Evolutionary conservation across 2,888 invertebrate genomes (phyloP), one percentile per base, ranked within the genome.

Genomic region (Branchellion lobata): DNA sequence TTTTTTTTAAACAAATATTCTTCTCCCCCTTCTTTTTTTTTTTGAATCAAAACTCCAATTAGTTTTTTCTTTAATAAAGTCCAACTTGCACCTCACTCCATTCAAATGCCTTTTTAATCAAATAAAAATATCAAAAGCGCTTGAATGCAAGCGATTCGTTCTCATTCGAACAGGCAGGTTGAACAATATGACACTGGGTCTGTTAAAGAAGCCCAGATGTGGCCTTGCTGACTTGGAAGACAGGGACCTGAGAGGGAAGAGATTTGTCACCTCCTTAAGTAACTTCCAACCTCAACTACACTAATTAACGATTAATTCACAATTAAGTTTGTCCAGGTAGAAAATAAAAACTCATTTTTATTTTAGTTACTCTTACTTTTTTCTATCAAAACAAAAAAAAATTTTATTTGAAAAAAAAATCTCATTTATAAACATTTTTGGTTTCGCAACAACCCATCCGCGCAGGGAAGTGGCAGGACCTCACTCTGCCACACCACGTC

Each of bases 141-240:
- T n/a, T n/a, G n/a, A n/a, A n/a, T n/a, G n/a, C n/a, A n/a, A n/a
- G n/a, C n/a, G n/a, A n/a, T n/a, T n/a, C n/a, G n/a, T n/a, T n/a
- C n/a, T n/a, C n/a, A 57, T 57, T 14, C 21, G 5, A 24, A 57
- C 21, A 57, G 61, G 61, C 21, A 57, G 21, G 24, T 18, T 57
- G 24, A 57, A 57, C 61, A n/a, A 57, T 5, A 3, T 14, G 61
- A 57, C 61, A 14, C 61, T 57, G 61, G 61, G 11, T 57, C 24
- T 57, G n/a, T 24, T 57, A n/a, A n/a, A 57, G 5, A n/a, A 3
- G n/a, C 61, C 61, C 61, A 57, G 61, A n/a, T 57, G 61, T 57
- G 61, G 61, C 3, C 3, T 57, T 18, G 61, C 61, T 24, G 61
- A 57, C 21, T 57, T 57, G 61, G 61, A 57, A n/a, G 61, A 57